Evolutionary conservation across 2,888 invertebrate species (phyloP).

Genomic region (Cordylochernes scorpioides): DNA sequence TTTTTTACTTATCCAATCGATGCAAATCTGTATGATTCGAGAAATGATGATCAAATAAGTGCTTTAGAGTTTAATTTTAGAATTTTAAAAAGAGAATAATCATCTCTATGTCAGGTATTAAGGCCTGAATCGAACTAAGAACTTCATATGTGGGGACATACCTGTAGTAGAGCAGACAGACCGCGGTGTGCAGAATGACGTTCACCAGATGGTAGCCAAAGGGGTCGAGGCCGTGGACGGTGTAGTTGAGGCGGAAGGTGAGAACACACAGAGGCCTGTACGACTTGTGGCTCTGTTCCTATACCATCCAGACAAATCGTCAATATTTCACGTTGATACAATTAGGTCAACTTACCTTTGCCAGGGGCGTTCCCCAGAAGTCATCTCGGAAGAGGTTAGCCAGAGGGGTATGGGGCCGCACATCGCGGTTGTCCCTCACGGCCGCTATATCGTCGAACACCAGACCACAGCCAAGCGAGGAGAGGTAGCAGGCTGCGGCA

Average conservation of each 20-base stretch:
- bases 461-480: slow-evolving; percentile 72
- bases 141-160: too few species aligned
- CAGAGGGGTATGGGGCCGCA: slow-evolving; percentile 64
- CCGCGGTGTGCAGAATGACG: slow-evolving; percentile 8
- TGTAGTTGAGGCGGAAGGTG: slow-evolving; percentile 10
- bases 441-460: slow-evolving; percentile 94
- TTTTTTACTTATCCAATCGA: too few species aligned
- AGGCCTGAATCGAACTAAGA: too few species aligned
- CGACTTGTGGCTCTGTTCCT: slow-evolving; percentile 75
- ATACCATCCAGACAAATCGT: neutral
- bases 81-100: too few species aligned
- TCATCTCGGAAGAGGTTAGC: slow-evolving; percentile 79
- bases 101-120: too few species aligned
- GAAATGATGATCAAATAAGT: too few species aligned
- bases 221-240: slow-evolving; percentile 10
- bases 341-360: slow-evolving; percentile 31
- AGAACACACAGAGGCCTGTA: slow-evolving; percentile 12
- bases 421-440: slow-evolving; percentile 80
- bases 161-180: slow-evolving; percentile 64
- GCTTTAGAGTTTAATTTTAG: too few species aligned
- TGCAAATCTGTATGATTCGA: too few species aligned
- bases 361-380: slow-evolving; percentile 96
- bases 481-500: slow-evolving; percentile 35
- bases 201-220: slow-evolving; percentile 12
- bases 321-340: too few species aligned